Base-by-base conservation (phyloP, 2,888 invertebrate species). In the Allophyes oxyacanthae region DNA sequence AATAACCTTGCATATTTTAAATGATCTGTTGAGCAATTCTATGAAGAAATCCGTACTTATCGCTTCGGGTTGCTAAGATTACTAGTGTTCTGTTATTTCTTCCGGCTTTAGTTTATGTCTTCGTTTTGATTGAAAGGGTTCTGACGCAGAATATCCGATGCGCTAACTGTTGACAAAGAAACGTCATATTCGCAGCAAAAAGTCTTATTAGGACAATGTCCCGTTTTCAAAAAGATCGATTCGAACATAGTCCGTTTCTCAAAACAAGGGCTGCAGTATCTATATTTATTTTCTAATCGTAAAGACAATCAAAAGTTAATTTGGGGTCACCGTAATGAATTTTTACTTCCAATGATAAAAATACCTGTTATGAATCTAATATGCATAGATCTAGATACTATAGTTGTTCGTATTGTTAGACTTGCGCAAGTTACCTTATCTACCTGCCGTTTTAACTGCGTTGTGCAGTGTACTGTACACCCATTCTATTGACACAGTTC, bases 401-500 rank as follows among this genome's bases (percentile, higher is more conserved):
- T 36, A 14, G 14, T 36, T 20, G 43, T 28, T 15, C 26, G 36
- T 42, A 36, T 50, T 43, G 53, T 38, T 30, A 14, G 8, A 44
- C 9, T 61, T 63, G 44, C 45, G 28, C 28, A 28, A 8, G 33
- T 51, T 42, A 41, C 26, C 32, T 58, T 50, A 62, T 60, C 65
- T 60, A 46, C 49, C 54, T 59, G 65, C 49, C 48, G 48, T 45
- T 42, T 60, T 62, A 67, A 59, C 61, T 59, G 54, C 67, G 53
- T 10, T 48, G 50, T 62, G 54, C 25, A 5, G 25, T 25, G 6
- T n/a, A n/a, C n/a, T 6, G 50, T 48, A 52, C 55, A 67, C 55
- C 53, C 48, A 67, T 71, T 71, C 64, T 63, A 67, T 68, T 73
- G 68, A 67, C 75, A 72, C 64, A 58, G 66, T 73, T 73, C 50